These are phyloP conservation scores for Pseudopleuronectes americanus DNA, from an alignment of 2,797 vertebrate species.

Conservation along the genomic window DNA sequence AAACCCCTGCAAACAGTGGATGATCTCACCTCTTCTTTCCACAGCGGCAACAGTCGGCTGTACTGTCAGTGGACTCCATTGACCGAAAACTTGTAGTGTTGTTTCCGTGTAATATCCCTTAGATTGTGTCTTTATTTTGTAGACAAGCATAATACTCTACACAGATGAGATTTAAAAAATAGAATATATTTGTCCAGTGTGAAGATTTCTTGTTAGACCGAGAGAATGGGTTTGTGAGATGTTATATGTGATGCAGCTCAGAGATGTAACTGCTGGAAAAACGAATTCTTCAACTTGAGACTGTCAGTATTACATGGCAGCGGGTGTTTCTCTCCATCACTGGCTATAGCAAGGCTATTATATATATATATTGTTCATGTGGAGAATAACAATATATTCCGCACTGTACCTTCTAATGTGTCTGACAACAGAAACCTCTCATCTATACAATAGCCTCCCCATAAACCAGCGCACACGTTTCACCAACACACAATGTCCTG, in stretches of 20 bases:
- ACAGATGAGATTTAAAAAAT: slow-evolving; percentile 66
- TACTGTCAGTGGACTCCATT: slow-evolving; percentile 54
- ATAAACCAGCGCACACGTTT: slow-evolving; percentile 37
- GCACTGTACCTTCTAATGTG: slow-evolving; percentile 66
- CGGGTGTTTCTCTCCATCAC: slow-evolving; percentile 59
- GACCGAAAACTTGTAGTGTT: slow-evolving; percentile 73
- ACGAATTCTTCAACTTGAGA: slow-evolving; percentile 49
- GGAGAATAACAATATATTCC: slow-evolving; percentile 63
- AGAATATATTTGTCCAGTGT: slow-evolving; percentile 78
- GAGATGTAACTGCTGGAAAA: slow-evolving; percentile 61
- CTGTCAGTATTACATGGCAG: slow-evolving; percentile 59
- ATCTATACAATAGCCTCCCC: slow-evolving; percentile 39
- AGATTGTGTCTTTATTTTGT: slow-evolving; percentile 80
- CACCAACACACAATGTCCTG: slow-evolving; percentile 52
- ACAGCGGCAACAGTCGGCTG: slow-evolving; percentile 52
- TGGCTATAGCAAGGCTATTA: slow-evolving; percentile 59
- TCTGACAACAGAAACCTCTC: slow-evolving; percentile 53
- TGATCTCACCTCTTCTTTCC: slow-evolving; percentile 66
- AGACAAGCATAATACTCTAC: slow-evolving; percentile 76
- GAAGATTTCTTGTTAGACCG: slow-evolving; percentile 77
- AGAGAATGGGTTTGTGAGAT: slow-evolving; percentile 59
- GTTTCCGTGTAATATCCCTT: slow-evolving; percentile 74
- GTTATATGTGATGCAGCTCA: slow-evolving; percentile 69
- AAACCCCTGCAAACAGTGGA: slow-evolving; percentile 66
- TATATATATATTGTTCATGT: slow-evolving; percentile 64